Base-by-base conservation (phyloP, 2,113 vertebrate species). In the Ailurus styani region DNA sequence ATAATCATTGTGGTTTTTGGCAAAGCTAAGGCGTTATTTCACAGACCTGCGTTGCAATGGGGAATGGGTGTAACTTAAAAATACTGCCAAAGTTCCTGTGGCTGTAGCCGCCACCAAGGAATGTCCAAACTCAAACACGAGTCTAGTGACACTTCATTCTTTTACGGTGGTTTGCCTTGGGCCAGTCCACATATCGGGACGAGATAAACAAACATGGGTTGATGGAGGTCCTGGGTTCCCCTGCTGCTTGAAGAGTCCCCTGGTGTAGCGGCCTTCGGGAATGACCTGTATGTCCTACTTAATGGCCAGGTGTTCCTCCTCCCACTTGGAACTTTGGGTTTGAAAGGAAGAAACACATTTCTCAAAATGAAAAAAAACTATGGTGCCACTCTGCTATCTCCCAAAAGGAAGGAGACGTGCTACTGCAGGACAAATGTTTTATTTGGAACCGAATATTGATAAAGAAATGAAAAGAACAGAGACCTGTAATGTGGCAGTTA, bases 81-180 rank as follows among this genome's bases (percentile, higher is more conserved):
- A 31, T 87, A 62, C 93, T 98, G 98, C 99, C 99, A 99, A 98
- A 87, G 73, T 97, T 98, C 98, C 98, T 96, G 98, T 29, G 97
- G 98, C 95, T 98, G 98, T 98, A 98, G 96, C 95, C 15, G 1
- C 97, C 96, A 83, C 96, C 7, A 0, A 98, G 98, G 98, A 98
- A 98, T 97, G 98, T 27, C 5, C 96, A 95, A 62, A 94, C 91
- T 97, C 87, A 96, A 98, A 97, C 96, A 96, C 86, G 94, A 86
- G 78, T 42, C 98, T 97, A 82, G n/a, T 18, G 95, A 97, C 96
- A 25, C 47, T 96, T 95, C 40, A 37, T 77, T 95, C 64, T 27
- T 0, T 95, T 95, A 42, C 1, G 31, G 83, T 13, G 21, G 93
- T 11, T 91, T 95, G 96, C 87, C 77, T 52, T 45, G 77, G 84